Evolutionary conservation across 2,113 vertebrate genomes (phyloP).

Genomic region (Pteruthius melanotis): DNA sequence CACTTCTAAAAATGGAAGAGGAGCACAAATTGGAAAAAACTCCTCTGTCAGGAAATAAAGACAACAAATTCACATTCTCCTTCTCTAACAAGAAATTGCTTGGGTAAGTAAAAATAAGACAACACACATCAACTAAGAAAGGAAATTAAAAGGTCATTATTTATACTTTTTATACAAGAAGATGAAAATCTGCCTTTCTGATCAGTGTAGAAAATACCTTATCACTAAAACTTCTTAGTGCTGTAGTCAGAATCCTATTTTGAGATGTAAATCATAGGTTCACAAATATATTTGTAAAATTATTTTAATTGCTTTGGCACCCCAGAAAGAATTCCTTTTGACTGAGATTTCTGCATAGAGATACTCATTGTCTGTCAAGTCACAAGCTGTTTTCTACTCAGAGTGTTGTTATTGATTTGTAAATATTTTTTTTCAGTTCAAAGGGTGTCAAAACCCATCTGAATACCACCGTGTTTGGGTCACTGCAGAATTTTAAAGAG

Average conservation of each 20-base stretch:
- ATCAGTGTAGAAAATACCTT: not conserved
- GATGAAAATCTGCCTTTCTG: not conserved
- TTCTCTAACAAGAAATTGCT: slow-evolving; percentile 91
- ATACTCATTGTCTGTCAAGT: not conserved
- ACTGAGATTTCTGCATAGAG: not conserved
- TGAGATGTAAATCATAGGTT: not conserved
- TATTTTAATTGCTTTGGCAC: not conserved
- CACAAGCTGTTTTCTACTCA: not conserved
- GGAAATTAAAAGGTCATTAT: not conserved
- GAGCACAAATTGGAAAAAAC: slow-evolving; percentile 90
- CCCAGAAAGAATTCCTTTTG: not conserved
- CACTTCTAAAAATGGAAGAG: slow-evolving; percentile 97
- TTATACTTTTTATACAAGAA: not conserved
- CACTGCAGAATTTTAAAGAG: slow-evolving; percentile 95
- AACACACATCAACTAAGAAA: not conserved
- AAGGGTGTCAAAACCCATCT: slow-evolving; percentile 89
- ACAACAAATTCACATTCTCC: slow-evolving; percentile 93
- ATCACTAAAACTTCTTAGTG: not conserved
- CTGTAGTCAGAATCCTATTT: not conserved
- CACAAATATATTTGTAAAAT: not conserved
- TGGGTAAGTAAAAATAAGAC: slow-evolving; percentile 75
- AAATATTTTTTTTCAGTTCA: slow-evolving; percentile 72
- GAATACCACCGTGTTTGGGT: slow-evolving; percentile 89
- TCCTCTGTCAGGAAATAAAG: slow-evolving; percentile 82
- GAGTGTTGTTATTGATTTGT: not conserved